Percentiles rank a stretch among this genome's conserved stretches.
Evolutionary conservation across 2,888 invertebrate genomes (phyloP).

Genomic region (Lycaena phlaeas): DNA sequence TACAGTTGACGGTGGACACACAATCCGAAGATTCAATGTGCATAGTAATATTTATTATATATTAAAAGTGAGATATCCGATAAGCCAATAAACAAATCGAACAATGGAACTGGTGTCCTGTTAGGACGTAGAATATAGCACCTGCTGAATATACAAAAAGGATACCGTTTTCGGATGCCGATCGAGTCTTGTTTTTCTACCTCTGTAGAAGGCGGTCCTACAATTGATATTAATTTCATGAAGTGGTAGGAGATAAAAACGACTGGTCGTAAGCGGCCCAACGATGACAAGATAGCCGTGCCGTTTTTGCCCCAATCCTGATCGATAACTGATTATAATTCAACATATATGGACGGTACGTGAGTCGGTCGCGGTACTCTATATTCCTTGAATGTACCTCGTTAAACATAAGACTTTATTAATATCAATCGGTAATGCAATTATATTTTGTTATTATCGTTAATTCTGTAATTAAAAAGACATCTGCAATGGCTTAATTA

Average conservation of each 20-base stretch:
- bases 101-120: no score
- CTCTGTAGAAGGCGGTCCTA: conserved; percentile 32
- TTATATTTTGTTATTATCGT: not conserved
- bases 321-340: conserved; percentile 15
- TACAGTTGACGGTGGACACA: no score
- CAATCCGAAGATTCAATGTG: no score
- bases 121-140: conserved; percentile 14
- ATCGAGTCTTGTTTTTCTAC: conserved; percentile 26
- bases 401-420: not conserved
- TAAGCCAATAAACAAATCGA: no score
- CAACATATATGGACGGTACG: conserved; percentile 9
- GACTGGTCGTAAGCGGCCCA: conserved; percentile 21
- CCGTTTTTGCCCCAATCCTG: conserved; percentile 29
- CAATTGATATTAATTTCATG: conserved; percentile 63
- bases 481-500: no score
- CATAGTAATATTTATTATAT: no score
- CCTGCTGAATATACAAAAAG: conserved; percentile 26
- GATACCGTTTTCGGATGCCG: conserved; percentile 19
- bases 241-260: conserved; percentile 43
- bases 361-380: not conserved
- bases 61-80: no score
- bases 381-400: not conserved
- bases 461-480: no score
- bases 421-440: conserved; percentile 7
- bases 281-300: conserved; percentile 27